Evolutionary conservation across 2,888 invertebrate species (phyloP).

Genomic region (Malachius bipustulatus): DNA sequence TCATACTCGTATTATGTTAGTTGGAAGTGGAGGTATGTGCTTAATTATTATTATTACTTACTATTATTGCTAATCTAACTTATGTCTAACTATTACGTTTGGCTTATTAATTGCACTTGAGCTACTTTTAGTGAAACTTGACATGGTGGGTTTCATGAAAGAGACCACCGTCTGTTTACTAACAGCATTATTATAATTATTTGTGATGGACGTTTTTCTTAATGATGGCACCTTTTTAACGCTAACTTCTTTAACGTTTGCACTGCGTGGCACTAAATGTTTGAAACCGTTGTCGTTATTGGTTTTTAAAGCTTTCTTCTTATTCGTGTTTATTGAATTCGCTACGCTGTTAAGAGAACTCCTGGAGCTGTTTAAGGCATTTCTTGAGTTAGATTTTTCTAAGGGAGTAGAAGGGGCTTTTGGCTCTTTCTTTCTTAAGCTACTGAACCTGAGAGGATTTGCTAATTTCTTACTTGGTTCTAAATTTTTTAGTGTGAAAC

Average conservation of each 20-base stretch:
- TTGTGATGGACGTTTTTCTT: conserved; percentile 42
- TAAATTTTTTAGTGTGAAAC: too few species aligned
- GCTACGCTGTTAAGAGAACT: conserved; percentile 74
- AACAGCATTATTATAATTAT: conserved; percentile 30
- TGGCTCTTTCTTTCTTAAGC: conserved; percentile 10
- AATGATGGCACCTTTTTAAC: conserved; percentile 34
- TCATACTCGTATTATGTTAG: too few species aligned
- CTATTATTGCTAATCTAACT: too few species aligned
- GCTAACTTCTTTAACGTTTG: conserved; percentile 20
- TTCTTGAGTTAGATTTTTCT: conserved; percentile 53
- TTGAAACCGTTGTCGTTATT: too few species aligned
- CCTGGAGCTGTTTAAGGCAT: conserved; percentile 69
- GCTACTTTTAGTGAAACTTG: conserved; percentile 57
- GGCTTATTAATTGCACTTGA: conserved; percentile 13
- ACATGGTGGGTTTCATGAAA: conserved; percentile 84
- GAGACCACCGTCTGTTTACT: conserved; percentile 33
- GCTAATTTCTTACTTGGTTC: conserved; percentile 10
- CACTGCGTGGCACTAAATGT: too few species aligned
- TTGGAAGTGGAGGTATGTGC: too few species aligned
- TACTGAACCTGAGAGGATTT: conserved; percentile 6
- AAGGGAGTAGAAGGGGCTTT: neutral
- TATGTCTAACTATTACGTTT: too few species aligned
- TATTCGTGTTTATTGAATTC: conserved; percentile 67
- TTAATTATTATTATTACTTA: too few species aligned
- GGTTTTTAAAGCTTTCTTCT: conserved; percentile 29